Evolutionary conservation across 2,888 invertebrate species (phyloP), one percentile per base, ranked within the genome.

Genomic region (Lycocerus yunnanus): DNA sequence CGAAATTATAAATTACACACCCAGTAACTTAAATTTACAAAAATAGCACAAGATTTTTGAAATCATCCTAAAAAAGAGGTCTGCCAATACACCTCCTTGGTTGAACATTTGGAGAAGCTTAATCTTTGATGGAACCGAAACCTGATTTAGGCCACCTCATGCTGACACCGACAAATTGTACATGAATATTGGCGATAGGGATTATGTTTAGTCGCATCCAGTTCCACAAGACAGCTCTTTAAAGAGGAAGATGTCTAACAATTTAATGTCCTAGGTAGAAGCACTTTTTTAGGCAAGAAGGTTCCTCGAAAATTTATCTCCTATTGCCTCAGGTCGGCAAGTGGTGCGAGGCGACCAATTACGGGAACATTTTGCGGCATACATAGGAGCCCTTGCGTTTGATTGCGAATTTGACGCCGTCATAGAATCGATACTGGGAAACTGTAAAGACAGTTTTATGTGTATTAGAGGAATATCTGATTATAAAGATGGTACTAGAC

Each of bases 401-500:
- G 98, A 98, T 88, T 94, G 94, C 78, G 98, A 98, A 86, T 95
- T 97, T 86, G 97, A 98, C 86, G 94, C 97, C 1, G 97, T 98
- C 16, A 91, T 98, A 70, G 97, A 98, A 86, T 96, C 97, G 81
- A 95, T 94, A 80, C 91, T 94, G 79, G 97, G 97, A 59, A 97
- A 97, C 85, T 93, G 97, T 83, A 94, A 98, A 85, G 98, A 99
- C 84, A 97, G 96, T 87, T 95, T 95, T 85, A 89, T 95, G 3
- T 91, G 93, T 76, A 90, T 94, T 16, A 89, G 94, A 85, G 98
- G 99, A 71, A 95, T 98, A 81, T 93, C 97, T 1, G 98, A 98
- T 87, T 99, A 99, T 87, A 95, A 94, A 85, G 98, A 99, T 84
- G 99, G 99, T 58, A 95, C 94, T 1, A 91, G 95, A 74, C 93